Evolutionary conservation across 2,113 vertebrate genomes (phyloP), one percentile per base, ranked within the genome.

Genomic region (Labeo rohita): DNA sequence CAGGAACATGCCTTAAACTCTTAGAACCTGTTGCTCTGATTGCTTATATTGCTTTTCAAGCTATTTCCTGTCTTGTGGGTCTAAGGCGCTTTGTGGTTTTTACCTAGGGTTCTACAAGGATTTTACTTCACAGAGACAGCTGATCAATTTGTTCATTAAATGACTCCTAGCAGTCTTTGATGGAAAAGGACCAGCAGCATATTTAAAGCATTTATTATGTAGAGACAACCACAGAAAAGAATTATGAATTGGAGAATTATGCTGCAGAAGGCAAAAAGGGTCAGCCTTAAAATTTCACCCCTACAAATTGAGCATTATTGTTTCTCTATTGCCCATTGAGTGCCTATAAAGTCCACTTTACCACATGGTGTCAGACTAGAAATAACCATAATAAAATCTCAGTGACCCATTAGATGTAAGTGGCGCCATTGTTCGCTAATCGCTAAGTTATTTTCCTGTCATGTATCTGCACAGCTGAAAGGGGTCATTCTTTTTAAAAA

Each of bases 81-180:
- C 16, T 76, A 56, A 66, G 45, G 72, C 13, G 12, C 47, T 52
- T 43, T 54, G 50, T 12, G n/a, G 18, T 72, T 16, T 21, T 39
- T n/a, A 72, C n/a, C 63, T 56, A 49, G 50, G 8, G 80, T 34
- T 56, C 28, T 15, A 52, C n/a, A 65, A 45, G n/a, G 54, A 81
- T 21, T 86, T 86, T 50, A 50, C 79, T 47, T 80, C 18, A 39
- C 68, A 2, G 11, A 56, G 50, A 61, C 52, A n/a, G 45, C 70
- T 74, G 47, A 80, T 74, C 54, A 81, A 74, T 63, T 87, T 21
- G 54, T 78, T 83, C 68, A 68, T 68, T 50, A 82, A 68, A 66
- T 70, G 56, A 49, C 54, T 87, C 28, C 65, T 56, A 66, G 8
- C 50, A 86, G 23, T 59, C 52, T 74, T 43, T 74, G 23, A 39